A percentile compares a stretch with the other conserved stretches of the same genome.
These are phyloP conservation scores for Platycheirus albimanus DNA, from an alignment of 2,888 invertebrate genomes.

Conservation along the genomic window DNA sequence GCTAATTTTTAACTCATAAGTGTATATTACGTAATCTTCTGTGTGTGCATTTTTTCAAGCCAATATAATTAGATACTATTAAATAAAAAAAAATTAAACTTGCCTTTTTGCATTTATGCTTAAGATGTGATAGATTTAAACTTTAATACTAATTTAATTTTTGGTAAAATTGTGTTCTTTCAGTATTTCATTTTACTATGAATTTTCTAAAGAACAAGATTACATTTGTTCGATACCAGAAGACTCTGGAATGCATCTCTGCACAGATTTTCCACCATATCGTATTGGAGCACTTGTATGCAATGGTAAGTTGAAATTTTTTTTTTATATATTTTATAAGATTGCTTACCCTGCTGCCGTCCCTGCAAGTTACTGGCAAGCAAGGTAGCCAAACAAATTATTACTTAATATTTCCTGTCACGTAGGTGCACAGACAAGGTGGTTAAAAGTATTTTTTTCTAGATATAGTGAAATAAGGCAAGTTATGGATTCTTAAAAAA, in stretches of 20 bases:
- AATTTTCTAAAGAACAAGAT: conserved; percentile 94
- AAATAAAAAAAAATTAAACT: not conserved
- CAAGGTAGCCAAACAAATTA: too few relatives aligned
- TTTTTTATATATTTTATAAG: not conserved
- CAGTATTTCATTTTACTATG: conserved; percentile 92
- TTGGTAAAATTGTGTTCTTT: conserved; percentile 52
- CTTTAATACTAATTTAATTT: not conserved
- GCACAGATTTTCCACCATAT: conserved; percentile 91
- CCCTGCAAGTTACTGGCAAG: too few relatives aligned
- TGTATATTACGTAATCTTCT: conserved; percentile 1
- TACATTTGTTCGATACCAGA: conserved; percentile 98
- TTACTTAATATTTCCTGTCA: too few relatives aligned
- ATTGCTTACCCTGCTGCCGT: too few relatives aligned
- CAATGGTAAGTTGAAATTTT: conserved; percentile 84
- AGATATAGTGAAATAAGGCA: too few relatives aligned
- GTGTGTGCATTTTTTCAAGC: conserved; percentile 23
- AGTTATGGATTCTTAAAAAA: too few relatives aligned
- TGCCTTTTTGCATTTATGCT: conserved; percentile 30
- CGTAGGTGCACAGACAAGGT: too few relatives aligned
- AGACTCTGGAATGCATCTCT: conserved; percentile 97
- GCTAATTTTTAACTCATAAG: not conserved
- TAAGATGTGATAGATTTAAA: conserved; percentile 7
- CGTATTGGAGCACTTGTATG: conserved; percentile 89
- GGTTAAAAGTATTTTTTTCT: too few relatives aligned
- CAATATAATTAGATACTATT: not conserved